A percentile compares a stretch with the other conserved stretches of the same genome.
Conservation (phyloP, 2,113 vertebrate species). For the Cervus canadensis region DNA sequence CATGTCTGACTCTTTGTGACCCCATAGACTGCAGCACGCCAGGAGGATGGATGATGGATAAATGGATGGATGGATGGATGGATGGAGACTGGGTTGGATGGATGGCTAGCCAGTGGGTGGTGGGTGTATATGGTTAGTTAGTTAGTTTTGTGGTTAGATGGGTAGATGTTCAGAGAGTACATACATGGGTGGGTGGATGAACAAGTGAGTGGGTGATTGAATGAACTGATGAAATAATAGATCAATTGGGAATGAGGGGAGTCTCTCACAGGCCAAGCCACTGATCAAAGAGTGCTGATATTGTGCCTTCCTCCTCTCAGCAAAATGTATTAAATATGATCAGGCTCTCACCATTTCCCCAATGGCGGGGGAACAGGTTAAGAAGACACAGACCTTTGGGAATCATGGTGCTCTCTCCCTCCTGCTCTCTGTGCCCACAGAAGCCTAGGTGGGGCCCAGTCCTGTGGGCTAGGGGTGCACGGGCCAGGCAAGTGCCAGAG, state of each 20-base stretch:
- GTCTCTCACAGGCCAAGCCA: not conserved
- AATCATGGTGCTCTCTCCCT: not conserved
- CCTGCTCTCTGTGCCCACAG: not conserved
- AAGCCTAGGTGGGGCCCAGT: not conserved
- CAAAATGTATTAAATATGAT: not conserved
- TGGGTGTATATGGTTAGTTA: not conserved
- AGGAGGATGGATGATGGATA: not conserved
- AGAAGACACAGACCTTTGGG: not conserved
- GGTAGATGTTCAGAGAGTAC: not conserved
- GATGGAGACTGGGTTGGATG: not conserved
- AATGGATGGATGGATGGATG: not conserved
- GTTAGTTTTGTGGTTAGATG: not conserved
- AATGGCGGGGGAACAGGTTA: rapidly evolving
- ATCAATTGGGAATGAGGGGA: not conserved
- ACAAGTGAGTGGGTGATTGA: not conserved
- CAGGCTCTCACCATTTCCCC: not conserved
- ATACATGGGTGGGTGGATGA: too few species aligned
- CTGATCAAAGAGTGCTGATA: not conserved
- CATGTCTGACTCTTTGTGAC: not conserved
- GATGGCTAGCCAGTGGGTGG: not conserved
- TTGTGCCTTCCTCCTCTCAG: not conserved
- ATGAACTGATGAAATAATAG: not conserved
- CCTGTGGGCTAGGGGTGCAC: rapidly evolving
- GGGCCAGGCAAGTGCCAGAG: not conserved
- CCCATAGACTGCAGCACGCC: not conserved